These are phyloP conservation scores for Zosterops pallidus DNA, from an alignment of 2,113 vertebrate species.

Conservation along the genomic window DNA sequence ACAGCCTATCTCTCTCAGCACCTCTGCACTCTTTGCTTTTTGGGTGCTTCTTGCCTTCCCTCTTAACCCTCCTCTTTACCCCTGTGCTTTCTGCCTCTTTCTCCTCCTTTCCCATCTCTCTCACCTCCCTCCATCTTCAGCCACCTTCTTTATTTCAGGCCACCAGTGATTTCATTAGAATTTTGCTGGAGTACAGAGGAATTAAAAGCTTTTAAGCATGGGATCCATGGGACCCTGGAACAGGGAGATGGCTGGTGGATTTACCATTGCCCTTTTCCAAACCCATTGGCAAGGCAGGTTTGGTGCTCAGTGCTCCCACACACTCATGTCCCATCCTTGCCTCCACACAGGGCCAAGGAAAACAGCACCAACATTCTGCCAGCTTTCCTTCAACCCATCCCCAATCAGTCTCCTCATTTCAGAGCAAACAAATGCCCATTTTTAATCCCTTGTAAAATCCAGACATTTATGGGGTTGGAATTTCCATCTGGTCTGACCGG, in stretches of 20 bases:
- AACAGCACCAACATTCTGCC: neutral
- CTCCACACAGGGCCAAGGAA: rapidly evolving
- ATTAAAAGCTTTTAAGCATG: neutral
- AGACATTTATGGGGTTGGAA: rapidly evolving
- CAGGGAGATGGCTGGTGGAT: neutral
- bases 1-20: neutral
- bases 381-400: neutral
- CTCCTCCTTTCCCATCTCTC: neutral
- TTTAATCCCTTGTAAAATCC: neutral
- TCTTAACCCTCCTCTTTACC: neutral
- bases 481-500: neutral
- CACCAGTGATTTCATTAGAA: neutral
- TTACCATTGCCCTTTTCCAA: rapidly evolving
- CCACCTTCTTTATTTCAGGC: neutral
- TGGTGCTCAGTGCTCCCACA: rapidly evolving
- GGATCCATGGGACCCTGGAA: neutral
- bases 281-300: neutral
- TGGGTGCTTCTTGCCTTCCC: neutral
- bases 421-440: neutral
- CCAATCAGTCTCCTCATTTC: neutral
- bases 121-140: neutral
- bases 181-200: neutral
- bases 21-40: neutral
- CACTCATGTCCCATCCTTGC: rapidly evolving
- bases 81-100: neutral